phyloP scores from a whole-genome alignment of 2,113 vertebrate species.

The Lophura nycthemera region DNA sequence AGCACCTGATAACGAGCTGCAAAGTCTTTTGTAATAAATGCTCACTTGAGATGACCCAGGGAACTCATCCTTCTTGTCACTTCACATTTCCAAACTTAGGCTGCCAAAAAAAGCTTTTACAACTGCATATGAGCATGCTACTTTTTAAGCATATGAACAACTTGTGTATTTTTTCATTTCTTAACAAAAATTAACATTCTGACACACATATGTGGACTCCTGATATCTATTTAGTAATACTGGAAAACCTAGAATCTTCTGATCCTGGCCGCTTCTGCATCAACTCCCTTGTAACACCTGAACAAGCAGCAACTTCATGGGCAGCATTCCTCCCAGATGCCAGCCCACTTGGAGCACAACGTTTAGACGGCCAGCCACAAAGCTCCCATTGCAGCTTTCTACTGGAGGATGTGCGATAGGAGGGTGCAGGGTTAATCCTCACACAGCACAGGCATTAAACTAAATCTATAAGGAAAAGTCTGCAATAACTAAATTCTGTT shows the following conservation, averaged over 20 bases:
- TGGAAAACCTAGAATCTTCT: not conserved
- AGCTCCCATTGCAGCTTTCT: not conserved
- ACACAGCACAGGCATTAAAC: not conserved
- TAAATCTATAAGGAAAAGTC: not conserved
- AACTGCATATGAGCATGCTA: not conserved
- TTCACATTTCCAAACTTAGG: not conserved
- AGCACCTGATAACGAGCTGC: not conserved
- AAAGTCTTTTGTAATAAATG: slow-evolving; percentile 2
- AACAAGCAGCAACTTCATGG: not conserved
- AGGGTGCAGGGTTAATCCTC: not conserved
- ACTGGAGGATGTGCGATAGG: not conserved
- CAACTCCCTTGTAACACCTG: not conserved
- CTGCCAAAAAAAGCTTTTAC: not conserved
- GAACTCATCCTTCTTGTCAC: not conserved
- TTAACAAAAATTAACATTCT: not conserved
- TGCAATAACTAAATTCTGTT: not conserved
- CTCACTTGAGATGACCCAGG: not conserved
- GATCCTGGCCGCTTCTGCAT: not conserved
- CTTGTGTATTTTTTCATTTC: not conserved
- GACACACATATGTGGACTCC: not conserved
- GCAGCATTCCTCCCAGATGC: not conserved
- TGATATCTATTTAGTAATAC: not conserved
- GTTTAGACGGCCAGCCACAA: not conserved
- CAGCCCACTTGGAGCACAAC: not conserved
- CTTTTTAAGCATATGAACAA: not conserved